These are phyloP conservation scores for Mesopsocus fuscifrons DNA, from an alignment of 2,888 invertebrate genomes.

Conservation along the genomic window DNA sequence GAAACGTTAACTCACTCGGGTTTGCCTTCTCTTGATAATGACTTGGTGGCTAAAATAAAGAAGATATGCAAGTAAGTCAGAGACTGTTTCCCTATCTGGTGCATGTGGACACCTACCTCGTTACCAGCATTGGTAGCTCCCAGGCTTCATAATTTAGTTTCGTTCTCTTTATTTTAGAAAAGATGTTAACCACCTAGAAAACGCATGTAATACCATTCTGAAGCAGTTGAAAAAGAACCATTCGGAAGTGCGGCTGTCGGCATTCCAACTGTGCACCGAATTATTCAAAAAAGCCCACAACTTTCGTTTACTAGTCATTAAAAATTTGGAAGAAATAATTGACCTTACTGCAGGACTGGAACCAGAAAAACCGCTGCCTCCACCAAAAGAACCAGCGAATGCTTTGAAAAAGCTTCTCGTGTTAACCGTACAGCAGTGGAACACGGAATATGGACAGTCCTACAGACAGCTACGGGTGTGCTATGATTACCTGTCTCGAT, in stretches of 20 bases:
- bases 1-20: too few relatives aligned
- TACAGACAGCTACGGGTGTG: conserved; percentile 28
- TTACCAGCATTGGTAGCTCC: too few relatives aligned
- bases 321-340: conserved; percentile 24
- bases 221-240: conserved; percentile 30
- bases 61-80: too few relatives aligned
- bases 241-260: conserved; percentile 31
- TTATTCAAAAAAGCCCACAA: conserved; percentile 30
- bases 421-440: conserved; percentile 29
- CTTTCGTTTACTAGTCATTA: conserved; percentile 28
- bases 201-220: too few relatives aligned
- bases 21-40: too few relatives aligned
- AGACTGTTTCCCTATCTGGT: too few relatives aligned
- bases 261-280: conserved; percentile 30
- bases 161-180: too few relatives aligned
- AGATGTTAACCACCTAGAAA: too few relatives aligned
- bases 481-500: conserved; percentile 17
- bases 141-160: too few relatives aligned
- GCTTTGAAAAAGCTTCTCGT: conserved; percentile 26
- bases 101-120: too few relatives aligned
- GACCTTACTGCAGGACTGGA: conserved; percentile 27
- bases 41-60: too few relatives aligned
- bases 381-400: conserved; percentile 27
- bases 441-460: conserved; percentile 25
- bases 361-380: conserved; percentile 27